Conservation (phyloP, 2,797 vertebrate genomes). For the Amblyraja radiata region DNA sequence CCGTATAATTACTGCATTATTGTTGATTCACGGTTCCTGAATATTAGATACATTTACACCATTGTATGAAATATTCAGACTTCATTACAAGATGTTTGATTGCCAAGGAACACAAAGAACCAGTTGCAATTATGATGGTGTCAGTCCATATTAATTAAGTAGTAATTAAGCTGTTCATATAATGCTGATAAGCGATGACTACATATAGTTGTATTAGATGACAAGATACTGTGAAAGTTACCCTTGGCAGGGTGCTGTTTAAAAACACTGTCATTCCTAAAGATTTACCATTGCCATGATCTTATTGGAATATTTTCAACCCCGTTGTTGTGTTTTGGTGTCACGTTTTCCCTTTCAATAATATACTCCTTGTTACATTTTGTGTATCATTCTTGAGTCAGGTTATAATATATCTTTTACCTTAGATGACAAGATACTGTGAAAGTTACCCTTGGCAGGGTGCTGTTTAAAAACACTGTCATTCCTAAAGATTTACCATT, state of each 20-base stretch:
- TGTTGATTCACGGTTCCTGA: not conserved
- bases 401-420: too few relatives aligned
- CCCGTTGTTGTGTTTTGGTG: too few relatives aligned
- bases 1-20: not conserved
- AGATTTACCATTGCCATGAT: not conserved
- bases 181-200: not conserved
- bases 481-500: not conserved
- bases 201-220: not conserved
- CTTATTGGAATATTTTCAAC: not conserved
- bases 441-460: not conserved
- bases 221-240: not conserved
- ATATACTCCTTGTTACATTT: too few relatives aligned
- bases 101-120: not conserved
- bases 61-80: not conserved
- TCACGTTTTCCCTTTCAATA: too few relatives aligned
- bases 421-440: not conserved
- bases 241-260: not conserved
- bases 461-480: not conserved
- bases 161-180: not conserved
- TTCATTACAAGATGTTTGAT: not conserved
- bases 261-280: not conserved
- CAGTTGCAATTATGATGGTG: not conserved
- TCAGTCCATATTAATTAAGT: not conserved
- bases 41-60: conserved; percentile 2
- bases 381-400: too few relatives aligned